phyloP scores from a whole-genome alignment of 2,888 invertebrate species.

The Adelognathus sp. region DNA sequence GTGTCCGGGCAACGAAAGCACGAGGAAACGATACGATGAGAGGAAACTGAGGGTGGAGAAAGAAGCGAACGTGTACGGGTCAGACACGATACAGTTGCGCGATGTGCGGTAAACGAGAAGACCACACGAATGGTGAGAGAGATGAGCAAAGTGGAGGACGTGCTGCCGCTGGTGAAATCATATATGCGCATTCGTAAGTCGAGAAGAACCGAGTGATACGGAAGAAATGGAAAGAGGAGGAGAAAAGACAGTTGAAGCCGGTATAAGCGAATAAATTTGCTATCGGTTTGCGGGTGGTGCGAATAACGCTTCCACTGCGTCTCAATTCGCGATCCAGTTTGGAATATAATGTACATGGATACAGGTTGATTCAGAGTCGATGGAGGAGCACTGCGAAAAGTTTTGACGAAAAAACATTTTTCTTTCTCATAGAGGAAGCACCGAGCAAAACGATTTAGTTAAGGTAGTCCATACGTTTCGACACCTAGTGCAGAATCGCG shows the following conservation, averaged over 20 bases:
- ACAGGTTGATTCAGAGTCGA: neutral
- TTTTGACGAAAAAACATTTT: neutral
- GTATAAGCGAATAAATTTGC: constrained; percentile 56
- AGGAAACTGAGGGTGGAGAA: neutral
- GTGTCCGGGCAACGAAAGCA: constrained; percentile 34
- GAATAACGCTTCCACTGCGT: constrained; percentile 45
- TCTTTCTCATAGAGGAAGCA: neutral
- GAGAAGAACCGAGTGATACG: constrained; percentile 40
- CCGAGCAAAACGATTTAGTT: no score
- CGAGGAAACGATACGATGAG: constrained; percentile 18
- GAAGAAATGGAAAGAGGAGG: neutral
- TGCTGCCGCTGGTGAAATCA: constrained; percentile 53
- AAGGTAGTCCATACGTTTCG: no score
- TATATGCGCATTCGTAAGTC: constrained; percentile 65
- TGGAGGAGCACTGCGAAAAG: neutral
- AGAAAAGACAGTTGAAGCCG: constrained; percentile 24
- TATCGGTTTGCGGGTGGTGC: constrained; percentile 35
- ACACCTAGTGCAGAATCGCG: no score
- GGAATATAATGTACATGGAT: constrained; percentile 4
- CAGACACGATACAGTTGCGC: constrained; percentile 46
- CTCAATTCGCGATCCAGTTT: constrained; percentile 30
- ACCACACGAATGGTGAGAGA: neutral
- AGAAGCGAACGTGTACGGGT: constrained; percentile 4
- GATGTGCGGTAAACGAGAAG: constrained; percentile 26
- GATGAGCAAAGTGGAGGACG: neutral